phyloP scores from a whole-genome alignment of 2,888 invertebrate species.

The Diplazon laetatorius region DNA sequence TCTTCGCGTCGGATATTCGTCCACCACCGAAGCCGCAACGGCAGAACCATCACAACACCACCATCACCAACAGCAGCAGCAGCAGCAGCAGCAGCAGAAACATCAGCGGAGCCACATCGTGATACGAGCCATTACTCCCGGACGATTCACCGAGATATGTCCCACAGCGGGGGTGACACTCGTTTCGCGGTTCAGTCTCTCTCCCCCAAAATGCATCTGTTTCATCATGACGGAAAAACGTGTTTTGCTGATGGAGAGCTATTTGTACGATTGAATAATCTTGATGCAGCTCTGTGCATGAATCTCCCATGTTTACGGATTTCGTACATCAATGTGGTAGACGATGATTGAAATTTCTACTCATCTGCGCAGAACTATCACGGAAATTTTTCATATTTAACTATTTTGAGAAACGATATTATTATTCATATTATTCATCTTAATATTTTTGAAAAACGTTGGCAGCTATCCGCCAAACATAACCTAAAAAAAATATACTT shows the following conservation, averaged over 20 bases:
- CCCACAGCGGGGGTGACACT: slow-evolving; percentile 25
- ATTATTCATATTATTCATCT: too few relatives aligned
- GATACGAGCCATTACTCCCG: slow-evolving; percentile 58
- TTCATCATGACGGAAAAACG: slow-evolving; percentile 31
- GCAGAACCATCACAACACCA: slow-evolving; percentile 7
- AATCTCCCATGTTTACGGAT: background rate
- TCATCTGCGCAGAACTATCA: background rate
- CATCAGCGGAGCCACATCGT: slow-evolving; percentile 23
- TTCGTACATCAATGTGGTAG: slow-evolving; percentile 6
- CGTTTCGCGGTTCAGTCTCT: slow-evolving; percentile 38
- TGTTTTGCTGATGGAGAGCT: slow-evolving; percentile 21
- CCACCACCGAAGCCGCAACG: slow-evolving; percentile 13
- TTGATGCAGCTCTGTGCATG: background rate
- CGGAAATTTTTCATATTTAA: too few relatives aligned
- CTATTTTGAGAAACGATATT: too few relatives aligned
- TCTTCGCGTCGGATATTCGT: slow-evolving; percentile 57
- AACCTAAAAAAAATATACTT: too few relatives aligned
- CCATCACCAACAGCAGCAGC: background rate
- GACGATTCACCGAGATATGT: slow-evolving; percentile 55
- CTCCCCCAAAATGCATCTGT: slow-evolving; percentile 37
- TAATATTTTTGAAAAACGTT: too few relatives aligned
- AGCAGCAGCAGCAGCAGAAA: background rate
- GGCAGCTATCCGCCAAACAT: too few relatives aligned
- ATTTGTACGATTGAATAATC: slow-evolving; percentile 42
- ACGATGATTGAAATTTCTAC: background rate